These are phyloP conservation scores for Girardinus metallicus DNA, from an alignment of 2,797 vertebrate species.

Conservation along the genomic window DNA sequence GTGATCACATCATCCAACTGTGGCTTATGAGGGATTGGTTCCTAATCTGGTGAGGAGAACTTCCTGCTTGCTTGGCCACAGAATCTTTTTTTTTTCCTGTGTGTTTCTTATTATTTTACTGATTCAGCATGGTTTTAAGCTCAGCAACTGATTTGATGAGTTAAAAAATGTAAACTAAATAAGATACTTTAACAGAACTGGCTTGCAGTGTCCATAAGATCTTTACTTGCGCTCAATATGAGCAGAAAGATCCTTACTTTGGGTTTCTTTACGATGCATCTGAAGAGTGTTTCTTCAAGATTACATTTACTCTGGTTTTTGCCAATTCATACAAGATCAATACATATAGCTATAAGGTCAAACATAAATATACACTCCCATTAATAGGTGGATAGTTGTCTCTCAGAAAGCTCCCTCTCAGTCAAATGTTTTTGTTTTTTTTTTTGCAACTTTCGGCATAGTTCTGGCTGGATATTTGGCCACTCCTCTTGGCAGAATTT, in stretches of 20 bases:
- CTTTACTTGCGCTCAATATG: background rate
- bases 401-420: background rate
- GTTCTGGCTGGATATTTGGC: background rate
- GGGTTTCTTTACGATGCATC: background rate
- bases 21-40: constrained; percentile 68
- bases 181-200: background rate
- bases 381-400: background rate
- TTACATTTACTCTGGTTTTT: too few relatives aligned
- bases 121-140: constrained; percentile 41
- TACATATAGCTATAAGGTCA: too few relatives aligned
- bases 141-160: background rate
- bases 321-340: too few relatives aligned
- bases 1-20: constrained; percentile 69
- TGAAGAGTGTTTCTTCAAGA: background rate
- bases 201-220: background rate
- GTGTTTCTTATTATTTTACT: constrained; percentile 18
- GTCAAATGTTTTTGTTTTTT: too few relatives aligned
- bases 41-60: constrained; percentile 64
- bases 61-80: constrained; percentile 53
- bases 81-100: constrained; percentile 13
- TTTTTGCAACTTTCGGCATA: background rate
- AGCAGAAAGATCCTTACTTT: background rate
- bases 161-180: background rate
- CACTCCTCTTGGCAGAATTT: background rate
- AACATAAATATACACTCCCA: background rate